These are phyloP conservation scores for Cheilosia grossa DNA, from an alignment of 2,888 invertebrate genomes.

Conservation along the genomic window DNA sequence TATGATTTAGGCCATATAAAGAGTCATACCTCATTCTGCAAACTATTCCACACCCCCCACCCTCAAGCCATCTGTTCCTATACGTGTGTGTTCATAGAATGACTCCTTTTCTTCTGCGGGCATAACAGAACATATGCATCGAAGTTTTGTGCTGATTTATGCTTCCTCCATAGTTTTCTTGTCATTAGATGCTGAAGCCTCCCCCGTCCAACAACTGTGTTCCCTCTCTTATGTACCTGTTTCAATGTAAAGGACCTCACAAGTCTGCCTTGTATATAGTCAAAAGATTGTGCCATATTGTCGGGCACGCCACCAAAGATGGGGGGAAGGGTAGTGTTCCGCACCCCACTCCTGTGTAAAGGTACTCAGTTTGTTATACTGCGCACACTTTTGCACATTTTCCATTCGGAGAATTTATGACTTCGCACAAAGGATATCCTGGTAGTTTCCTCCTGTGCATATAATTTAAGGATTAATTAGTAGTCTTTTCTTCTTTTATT, in stretches of 20 bases:
- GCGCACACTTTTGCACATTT: constrained; percentile 26
- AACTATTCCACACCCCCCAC: background rate
- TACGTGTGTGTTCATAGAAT: constrained; percentile 28
- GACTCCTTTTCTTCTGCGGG: background rate
- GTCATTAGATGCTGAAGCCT: constrained; percentile 58
- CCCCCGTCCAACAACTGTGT: constrained; percentile 28
- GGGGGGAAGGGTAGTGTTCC: constrained; percentile 31
- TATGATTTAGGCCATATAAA: constrained; percentile 10
- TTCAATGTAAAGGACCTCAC: constrained; percentile 45
- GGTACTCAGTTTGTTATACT: constrained; percentile 7
- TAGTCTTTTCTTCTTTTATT: constrained; percentile 17
- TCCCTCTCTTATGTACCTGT: constrained; percentile 16
- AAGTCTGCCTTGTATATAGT: constrained; percentile 23
- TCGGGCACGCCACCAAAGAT: constrained; percentile 19
- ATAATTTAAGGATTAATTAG: constrained; percentile 71
- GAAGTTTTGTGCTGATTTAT: constrained; percentile 67
- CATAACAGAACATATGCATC: constrained; percentile 38
- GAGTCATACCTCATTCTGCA: background rate
- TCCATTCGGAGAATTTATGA: constrained; percentile 61
- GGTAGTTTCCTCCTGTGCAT: constrained; percentile 64
- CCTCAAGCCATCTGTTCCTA: constrained; percentile 20
- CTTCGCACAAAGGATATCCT: constrained; percentile 67
- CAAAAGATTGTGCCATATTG: constrained; percentile 57
- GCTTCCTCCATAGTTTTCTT: constrained; percentile 62
- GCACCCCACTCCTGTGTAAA: constrained; percentile 6